Conservation (phyloP, 2,113 vertebrate genomes). For the Phyllostomus discolor region DNA sequence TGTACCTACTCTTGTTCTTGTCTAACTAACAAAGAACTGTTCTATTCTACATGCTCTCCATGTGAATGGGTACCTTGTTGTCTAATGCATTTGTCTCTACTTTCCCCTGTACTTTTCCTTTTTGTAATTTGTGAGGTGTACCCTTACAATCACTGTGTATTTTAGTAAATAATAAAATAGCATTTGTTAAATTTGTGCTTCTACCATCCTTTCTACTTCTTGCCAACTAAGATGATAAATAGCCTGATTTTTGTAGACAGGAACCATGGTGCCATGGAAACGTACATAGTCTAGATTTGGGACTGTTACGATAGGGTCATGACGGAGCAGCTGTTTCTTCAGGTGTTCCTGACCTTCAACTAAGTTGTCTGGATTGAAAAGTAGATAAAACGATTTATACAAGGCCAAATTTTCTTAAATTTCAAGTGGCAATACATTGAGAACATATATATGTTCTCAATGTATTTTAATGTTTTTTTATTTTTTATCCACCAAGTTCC, state of each 20-base stretch:
- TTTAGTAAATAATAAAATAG: slow-evolving; percentile 70
- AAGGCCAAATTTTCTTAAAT: not conserved
- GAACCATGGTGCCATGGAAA: not conserved
- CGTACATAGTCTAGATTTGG: not conserved
- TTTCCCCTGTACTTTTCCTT: slow-evolving; percentile 23
- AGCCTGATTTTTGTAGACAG: slow-evolving; percentile 30
- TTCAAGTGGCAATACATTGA: not conserved
- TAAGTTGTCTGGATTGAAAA: slow-evolving; percentile 21
- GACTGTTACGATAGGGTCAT: not conserved
- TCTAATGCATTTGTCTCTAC: not conserved
- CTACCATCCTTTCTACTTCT: slow-evolving; percentile 51
- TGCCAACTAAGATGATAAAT: slow-evolving; percentile 25
- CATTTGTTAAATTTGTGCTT: slow-evolving; percentile 51
- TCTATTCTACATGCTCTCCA: not conserved
- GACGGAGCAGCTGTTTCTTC: not conserved
- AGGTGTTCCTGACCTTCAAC: not conserved
- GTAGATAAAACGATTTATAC: not conserved
- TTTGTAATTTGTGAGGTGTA: slow-evolving; percentile 42
- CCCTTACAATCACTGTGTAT: slow-evolving; percentile 21
- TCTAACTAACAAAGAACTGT: slow-evolving; percentile 3
- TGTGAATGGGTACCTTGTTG: not conserved
- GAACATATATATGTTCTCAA: not conserved
- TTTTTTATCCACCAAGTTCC: not conserved
- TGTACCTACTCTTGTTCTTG: not conserved
- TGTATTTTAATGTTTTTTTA: slow-evolving; percentile 27